phyloP scores from a whole-genome alignment of 1,140 invertebrate species.

The Drosophila insularis region DNA sequence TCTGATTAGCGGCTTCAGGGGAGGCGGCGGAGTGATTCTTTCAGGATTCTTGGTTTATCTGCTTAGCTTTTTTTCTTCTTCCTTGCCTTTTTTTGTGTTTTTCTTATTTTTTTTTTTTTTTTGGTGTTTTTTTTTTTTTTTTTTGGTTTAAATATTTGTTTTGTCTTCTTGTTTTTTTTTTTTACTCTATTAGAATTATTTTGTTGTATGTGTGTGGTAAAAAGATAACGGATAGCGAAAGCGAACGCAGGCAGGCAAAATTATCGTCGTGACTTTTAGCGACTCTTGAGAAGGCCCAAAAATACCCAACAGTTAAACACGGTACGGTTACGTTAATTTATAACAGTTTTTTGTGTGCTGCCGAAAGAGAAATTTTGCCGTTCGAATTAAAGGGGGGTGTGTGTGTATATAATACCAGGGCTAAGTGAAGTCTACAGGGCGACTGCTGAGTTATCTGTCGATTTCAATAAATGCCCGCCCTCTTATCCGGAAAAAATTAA shows the following conservation, averaged over 20 bases:
- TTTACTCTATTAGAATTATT: background rate
- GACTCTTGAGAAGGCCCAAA: slow-evolving; percentile 11
- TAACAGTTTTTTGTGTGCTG: slow-evolving; percentile 55
- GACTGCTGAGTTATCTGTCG: slow-evolving; percentile 14
- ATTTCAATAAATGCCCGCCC: background rate
- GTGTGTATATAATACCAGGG: slow-evolving; percentile 36
- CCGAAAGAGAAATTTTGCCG: slow-evolving; percentile 67
- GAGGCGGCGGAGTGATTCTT: no score
- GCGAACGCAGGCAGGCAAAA: slow-evolving; percentile 19
- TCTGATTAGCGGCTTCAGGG: no score
- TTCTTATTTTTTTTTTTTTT: background rate
- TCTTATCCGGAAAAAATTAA: background rate
- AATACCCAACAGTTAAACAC: slow-evolving; percentile 41
- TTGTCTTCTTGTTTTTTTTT: no score
- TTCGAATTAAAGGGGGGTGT: slow-evolving; percentile 51
- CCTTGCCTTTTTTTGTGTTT: no score
- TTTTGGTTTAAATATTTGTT: background rate
- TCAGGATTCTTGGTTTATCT: no score
- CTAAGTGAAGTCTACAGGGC: slow-evolving; percentile 45
- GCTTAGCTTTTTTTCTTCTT: no score
- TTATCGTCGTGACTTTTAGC: slow-evolving; percentile 6
- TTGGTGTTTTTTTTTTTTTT: background rate
- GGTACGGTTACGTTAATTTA: slow-evolving; percentile 53
- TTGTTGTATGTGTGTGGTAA: background rate
- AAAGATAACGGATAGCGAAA: slow-evolving; percentile 13